Percentiles rank a stretch among this genome's conserved stretches.
Conservation (phyloP, 2,113 vertebrate species). For the Chrysochloris asiatica region DNA sequence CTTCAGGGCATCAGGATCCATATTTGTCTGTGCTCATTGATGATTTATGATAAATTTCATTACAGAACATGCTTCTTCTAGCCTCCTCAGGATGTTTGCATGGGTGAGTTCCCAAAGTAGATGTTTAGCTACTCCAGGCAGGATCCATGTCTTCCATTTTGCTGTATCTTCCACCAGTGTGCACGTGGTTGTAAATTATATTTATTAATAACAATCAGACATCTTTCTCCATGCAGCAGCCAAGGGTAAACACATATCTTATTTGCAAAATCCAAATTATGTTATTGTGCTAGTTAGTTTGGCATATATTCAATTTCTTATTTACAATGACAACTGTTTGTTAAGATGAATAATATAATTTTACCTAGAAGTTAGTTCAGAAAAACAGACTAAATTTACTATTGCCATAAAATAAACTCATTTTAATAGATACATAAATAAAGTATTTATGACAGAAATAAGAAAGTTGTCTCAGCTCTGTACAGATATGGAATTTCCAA, state of each 20-base stretch:
- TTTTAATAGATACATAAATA: constrained; percentile 88
- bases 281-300: not conserved
- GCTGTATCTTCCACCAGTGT: not conserved
- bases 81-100: not conserved
- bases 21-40: not conserved
- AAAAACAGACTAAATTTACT: constrained; percentile 68
- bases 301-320: not conserved
- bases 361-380: constrained; percentile 8
- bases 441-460: constrained; percentile 77
- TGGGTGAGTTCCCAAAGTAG: not conserved
- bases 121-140: not conserved
- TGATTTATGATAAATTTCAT: not conserved
- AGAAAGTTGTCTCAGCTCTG: constrained; percentile 75
- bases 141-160: not conserved
- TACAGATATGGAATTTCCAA: constrained; percentile 72
- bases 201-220: not conserved
- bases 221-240: not conserved
- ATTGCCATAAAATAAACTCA: constrained; percentile 85
- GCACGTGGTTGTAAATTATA: not conserved
- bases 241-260: not conserved
- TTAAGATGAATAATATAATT: constrained; percentile 7
- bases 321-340: constrained; percentile 3
- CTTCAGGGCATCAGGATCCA: rapidly evolving
- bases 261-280: not conserved
- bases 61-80: not conserved